Evolutionary conservation across 1,140 invertebrate genomes (phyloP), one percentile per base, ranked within the genome.

Genomic region (Planococcus citri): DNA sequence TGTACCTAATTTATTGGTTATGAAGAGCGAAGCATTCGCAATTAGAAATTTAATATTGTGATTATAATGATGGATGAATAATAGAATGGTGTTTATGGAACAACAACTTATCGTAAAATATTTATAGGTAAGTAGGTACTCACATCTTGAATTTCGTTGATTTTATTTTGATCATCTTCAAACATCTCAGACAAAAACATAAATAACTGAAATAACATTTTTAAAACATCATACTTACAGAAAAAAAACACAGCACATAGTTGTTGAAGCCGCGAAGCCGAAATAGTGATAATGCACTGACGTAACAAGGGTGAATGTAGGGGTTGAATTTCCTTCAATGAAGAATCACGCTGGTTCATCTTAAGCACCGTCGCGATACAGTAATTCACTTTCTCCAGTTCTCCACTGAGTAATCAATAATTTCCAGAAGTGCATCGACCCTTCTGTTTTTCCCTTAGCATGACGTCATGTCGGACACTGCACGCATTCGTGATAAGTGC

Each of bases 291-390:
- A 64, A 24, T 12, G 24, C 22, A 27, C 21, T 64, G 21, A 27
- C 10, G 25, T 14, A 24, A 64, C 60, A 4, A 64, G 60, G 60
- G 60, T 64, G 60, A 9, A 27, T 64, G 25, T 64, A 64, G 60
- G 60, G 60, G 60, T 64, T 64, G 60, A 64, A 64, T 25, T 25
- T 64, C 25, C 25, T 64, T 64, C 22, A 3, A 3, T 24, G 24
- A 64, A 27, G 60, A 64, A 64, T 64, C 60, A 21, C 25, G 60
- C 25, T 14, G 60, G 60, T 21, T 24, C 20, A 24, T 64, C 25
- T 64, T 64, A 64, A 64, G 60, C 60, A 21, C 60, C 60, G 60
- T 64, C 60, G 60, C 60, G 60, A 25, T 64, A 27, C 60, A 64
- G 17, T 20, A 64, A 64, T 24, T 64, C 60, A 24, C 21, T 24